phyloP scores from a whole-genome alignment of 2,888 invertebrate genomes.

The Drosophila leonis region DNA sequence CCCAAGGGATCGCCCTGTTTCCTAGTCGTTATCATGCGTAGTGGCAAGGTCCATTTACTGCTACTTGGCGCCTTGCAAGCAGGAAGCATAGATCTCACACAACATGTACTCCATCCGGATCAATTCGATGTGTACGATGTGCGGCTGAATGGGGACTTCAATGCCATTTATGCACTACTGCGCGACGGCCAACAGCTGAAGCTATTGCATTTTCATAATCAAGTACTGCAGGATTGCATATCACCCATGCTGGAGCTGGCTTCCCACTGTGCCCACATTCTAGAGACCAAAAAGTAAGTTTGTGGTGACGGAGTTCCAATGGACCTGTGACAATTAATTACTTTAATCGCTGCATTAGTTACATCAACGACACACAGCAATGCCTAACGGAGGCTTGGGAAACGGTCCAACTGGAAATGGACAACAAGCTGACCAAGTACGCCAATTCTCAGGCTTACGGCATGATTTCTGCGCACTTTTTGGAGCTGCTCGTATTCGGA shows the following conservation, averaged over 20 bases:
- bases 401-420: conserved; percentile 96
- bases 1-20: conserved; percentile 90
- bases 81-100: conserved; percentile 88
- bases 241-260: conserved; percentile 87
- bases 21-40: conserved; percentile 91
- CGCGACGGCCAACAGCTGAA: conserved; percentile 89
- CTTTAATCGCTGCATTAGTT: conserved; percentile 65
- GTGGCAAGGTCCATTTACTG: conserved; percentile 90
- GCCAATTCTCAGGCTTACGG: conserved; percentile 92
- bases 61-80: conserved; percentile 94
- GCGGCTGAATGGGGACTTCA: conserved; percentile 90
- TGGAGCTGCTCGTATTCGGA: conserved; percentile 95
- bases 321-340: background rate
- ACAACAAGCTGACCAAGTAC: conserved; percentile 95
- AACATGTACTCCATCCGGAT: conserved; percentile 87
- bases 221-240: conserved; percentile 82
- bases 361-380: conserved; percentile 91
- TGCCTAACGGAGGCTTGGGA: conserved; percentile 97
- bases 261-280: conserved; percentile 90
- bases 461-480: conserved; percentile 94
- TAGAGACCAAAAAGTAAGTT: conserved; percentile 88
- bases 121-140: conserved; percentile 88
- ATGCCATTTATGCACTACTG: conserved; percentile 89
- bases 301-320: background rate
- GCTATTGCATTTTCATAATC: conserved; percentile 85